Conservation (phyloP, 2,113 vertebrate species). For the Cyanoliseus patagonus region DNA sequence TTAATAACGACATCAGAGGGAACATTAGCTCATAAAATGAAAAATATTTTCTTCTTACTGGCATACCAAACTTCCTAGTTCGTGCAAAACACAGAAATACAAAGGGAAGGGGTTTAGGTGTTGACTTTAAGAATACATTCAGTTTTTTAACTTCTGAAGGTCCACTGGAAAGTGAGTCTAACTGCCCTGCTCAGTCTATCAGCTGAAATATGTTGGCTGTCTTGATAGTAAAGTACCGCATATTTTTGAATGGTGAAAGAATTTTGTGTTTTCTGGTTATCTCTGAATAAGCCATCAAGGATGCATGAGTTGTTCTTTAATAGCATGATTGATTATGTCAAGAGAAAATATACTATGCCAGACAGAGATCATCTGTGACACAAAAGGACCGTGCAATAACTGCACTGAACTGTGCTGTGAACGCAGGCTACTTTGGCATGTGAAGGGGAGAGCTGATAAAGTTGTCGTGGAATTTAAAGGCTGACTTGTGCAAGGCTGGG, state of each 20-base stretch:
- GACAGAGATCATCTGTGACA: not conserved
- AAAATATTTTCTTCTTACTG: not conserved
- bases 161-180: not conserved
- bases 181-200: not conserved
- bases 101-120: not conserved
- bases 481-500: not conserved
- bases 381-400: not conserved
- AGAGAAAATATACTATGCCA: not conserved
- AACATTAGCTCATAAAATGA: not conserved
- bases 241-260: not conserved
- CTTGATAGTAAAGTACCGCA: not conserved
- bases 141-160: not conserved
- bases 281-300: constrained; percentile 5
- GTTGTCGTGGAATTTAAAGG: not conserved
- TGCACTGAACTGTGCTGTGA: not conserved
- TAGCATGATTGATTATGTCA: not conserved
- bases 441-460: not conserved
- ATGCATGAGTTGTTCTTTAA: constrained; percentile 14
- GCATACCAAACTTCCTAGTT: not conserved
- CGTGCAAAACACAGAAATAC: not conserved
- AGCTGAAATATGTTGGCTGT: not conserved
- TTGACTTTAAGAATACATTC: not conserved
- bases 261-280: constrained; percentile 30
- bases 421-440: not conserved
- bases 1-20: not conserved